These are phyloP conservation scores for Burhinus bistriatus DNA, from an alignment of 2,113 vertebrate species.

Conservation along the genomic window DNA sequence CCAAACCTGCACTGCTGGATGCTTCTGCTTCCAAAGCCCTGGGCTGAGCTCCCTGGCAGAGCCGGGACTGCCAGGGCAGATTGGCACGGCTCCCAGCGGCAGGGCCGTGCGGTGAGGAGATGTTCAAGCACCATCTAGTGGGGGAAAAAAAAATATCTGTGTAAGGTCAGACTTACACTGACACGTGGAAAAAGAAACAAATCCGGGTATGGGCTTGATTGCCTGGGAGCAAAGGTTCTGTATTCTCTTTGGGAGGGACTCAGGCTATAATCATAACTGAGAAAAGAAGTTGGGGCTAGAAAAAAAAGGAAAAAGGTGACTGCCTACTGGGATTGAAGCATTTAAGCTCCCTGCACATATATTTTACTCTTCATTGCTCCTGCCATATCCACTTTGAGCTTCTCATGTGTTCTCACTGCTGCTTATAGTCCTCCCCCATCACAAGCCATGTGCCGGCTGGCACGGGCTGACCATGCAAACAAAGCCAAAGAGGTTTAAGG, in stretches of 20 bases:
- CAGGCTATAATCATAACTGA: not conserved
- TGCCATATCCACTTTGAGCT: not conserved
- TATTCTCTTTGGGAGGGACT: not conserved
- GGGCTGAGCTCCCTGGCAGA: too few relatives aligned
- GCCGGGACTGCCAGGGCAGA: too few relatives aligned
- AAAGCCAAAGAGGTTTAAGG: not conserved
- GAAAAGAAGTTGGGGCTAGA: not conserved
- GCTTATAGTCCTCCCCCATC: not conserved
- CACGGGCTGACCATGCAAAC: not conserved
- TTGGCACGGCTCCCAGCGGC: too few relatives aligned
- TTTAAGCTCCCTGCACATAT: not conserved
- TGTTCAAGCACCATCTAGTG: conserved; percentile 63
- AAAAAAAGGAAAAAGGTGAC: not conserved
- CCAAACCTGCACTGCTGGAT: too few relatives aligned
- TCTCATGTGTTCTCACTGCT: not conserved
- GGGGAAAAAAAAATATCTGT: not conserved
- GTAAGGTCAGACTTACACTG: not conserved
- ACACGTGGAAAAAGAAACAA: not conserved
- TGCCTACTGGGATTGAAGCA: not conserved
- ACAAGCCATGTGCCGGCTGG: not conserved
- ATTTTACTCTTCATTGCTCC: not conserved
- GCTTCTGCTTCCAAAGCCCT: too few relatives aligned
- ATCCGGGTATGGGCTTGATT: accelerated
- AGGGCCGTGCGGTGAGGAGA: not conserved
- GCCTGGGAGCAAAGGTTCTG: not conserved